Evolutionary conservation across 2,113 vertebrate genomes (phyloP).

Genomic region (Mastomys coucha): DNA sequence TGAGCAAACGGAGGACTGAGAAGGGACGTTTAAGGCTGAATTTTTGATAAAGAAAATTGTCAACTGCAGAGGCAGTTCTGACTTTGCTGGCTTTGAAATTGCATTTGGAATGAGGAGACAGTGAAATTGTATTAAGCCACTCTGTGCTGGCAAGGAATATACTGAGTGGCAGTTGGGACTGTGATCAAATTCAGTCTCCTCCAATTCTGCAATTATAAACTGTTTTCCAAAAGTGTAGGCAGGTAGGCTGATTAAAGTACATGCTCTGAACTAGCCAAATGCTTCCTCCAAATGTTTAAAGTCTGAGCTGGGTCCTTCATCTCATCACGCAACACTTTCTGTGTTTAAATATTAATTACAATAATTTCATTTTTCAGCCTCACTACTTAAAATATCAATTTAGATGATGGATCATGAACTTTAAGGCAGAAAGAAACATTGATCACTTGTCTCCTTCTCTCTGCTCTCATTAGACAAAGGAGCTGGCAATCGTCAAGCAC

Average conservation of each 20-base stretch:
- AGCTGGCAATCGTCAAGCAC: background rate
- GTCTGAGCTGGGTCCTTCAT: conserved; percentile 38
- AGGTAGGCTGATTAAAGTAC: conserved; percentile 60
- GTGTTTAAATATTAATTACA: conserved; percentile 78
- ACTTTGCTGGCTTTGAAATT: conserved; percentile 57
- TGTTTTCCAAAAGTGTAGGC: conserved; percentile 65
- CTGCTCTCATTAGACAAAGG: background rate
- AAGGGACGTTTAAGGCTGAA: conserved; percentile 6
- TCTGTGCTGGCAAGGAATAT: conserved; percentile 34
- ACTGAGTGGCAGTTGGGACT: conserved; percentile 62
- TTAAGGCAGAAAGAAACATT: conserved; percentile 50
- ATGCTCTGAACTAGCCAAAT: conserved; percentile 50
- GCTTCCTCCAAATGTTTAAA: conserved; percentile 61
- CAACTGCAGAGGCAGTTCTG: conserved; percentile 36
- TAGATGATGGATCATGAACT: conserved; percentile 64
- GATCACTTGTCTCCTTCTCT: background rate
- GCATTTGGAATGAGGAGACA: conserved; percentile 52
- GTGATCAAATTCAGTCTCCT: conserved; percentile 55
- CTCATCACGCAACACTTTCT: conserved; percentile 49
- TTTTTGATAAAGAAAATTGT: conserved; percentile 61
- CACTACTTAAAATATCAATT: conserved; percentile 73
- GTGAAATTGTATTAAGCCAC: conserved; percentile 34
- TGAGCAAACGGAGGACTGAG: background rate
- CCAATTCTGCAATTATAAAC: conserved; percentile 65
- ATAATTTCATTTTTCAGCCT: conserved; percentile 74